Evolutionary conservation across 2,888 invertebrate genomes (phyloP).

Genomic region (Hydriomena furcata): DNA sequence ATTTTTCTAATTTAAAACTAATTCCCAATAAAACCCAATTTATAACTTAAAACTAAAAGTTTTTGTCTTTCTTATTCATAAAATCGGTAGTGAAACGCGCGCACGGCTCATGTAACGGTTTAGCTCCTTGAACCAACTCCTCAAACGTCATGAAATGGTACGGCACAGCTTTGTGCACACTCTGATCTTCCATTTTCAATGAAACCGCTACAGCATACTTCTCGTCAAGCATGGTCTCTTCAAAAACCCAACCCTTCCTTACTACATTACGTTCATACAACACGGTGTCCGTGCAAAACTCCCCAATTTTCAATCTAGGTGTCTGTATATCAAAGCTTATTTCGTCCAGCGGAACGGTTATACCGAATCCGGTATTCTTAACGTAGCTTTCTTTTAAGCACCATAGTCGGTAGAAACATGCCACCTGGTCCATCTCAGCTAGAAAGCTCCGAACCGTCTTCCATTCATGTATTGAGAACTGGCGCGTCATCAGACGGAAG

Average conservation of each 20-base stretch:
- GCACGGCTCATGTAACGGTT: slow-evolving; percentile 75
- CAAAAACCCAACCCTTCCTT: slow-evolving; percentile 88
- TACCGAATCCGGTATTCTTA: slow-evolving; percentile 94
- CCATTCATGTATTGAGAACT: slow-evolving; percentile 94
- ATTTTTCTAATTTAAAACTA: slow-evolving; percentile 29
- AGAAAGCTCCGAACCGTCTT: slow-evolving; percentile 83
- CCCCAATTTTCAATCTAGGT: slow-evolving; percentile 65
- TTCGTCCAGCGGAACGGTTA: slow-evolving; percentile 89
- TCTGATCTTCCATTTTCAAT: slow-evolving; percentile 56
- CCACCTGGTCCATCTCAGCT: slow-evolving; percentile 86
- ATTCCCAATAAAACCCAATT: slow-evolving; percentile 7
- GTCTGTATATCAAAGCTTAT: slow-evolving; percentile 89
- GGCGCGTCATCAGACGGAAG: slow-evolving; percentile 93
- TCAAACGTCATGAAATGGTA: slow-evolving; percentile 84
- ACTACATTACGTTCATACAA: slow-evolving; percentile 85
- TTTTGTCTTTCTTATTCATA: slow-evolving; percentile 80
- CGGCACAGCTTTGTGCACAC: slow-evolving; percentile 38
- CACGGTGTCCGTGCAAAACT: slow-evolving; percentile 84
- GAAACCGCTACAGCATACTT: slow-evolving; percentile 92
- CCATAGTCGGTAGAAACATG: slow-evolving; percentile 95
- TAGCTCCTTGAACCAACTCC: slow-evolving; percentile 83
- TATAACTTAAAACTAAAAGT: slow-evolving; percentile 33
- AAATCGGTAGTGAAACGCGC: slow-evolving; percentile 80
- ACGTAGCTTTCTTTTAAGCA: slow-evolving; percentile 97
- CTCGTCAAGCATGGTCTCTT: slow-evolving; percentile 90